These are phyloP conservation scores for Ardeotis arabs DNA, from an alignment of 2,113 vertebrate genomes.

Conservation along the genomic window DNA sequence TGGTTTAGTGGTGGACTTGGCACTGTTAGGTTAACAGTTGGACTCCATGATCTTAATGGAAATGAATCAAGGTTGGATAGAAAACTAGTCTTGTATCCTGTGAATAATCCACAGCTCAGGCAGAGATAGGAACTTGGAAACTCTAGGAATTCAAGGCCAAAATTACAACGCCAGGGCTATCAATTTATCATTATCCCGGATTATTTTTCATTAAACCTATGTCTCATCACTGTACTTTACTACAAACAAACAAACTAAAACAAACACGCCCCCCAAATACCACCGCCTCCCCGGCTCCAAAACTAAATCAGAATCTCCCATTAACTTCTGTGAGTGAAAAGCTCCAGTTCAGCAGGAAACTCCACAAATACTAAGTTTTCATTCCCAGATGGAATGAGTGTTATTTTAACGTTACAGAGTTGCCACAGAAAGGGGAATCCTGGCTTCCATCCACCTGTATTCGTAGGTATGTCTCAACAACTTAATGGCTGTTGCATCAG, in stretches of 20 bases:
- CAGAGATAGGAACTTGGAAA: background rate
- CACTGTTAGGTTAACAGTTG: background rate
- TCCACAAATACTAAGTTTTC: background rate
- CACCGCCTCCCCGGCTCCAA: too few relatives aligned
- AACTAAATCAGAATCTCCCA: background rate
- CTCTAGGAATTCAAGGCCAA: background rate
- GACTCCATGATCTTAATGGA: background rate
- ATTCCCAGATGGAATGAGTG: background rate
- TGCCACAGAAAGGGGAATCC: background rate
- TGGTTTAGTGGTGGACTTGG: background rate
- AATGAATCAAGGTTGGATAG: background rate
- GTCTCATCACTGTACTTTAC: background rate
- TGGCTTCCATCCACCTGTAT: background rate
- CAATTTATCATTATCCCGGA: background rate
- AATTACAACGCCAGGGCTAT: background rate
- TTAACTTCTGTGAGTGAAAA: background rate
- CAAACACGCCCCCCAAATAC: too few relatives aligned
- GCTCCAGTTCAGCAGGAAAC: background rate
- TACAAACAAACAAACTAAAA: background rate
- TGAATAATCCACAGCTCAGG: background rate
- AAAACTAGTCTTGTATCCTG: background rate
- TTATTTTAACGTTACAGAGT: background rate
- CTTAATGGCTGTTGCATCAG: background rate
- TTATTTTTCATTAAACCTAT: background rate
- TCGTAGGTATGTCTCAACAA: background rate